Conservation (phyloP, 2,797 vertebrate genomes). For the Rachycentron canadum region DNA sequence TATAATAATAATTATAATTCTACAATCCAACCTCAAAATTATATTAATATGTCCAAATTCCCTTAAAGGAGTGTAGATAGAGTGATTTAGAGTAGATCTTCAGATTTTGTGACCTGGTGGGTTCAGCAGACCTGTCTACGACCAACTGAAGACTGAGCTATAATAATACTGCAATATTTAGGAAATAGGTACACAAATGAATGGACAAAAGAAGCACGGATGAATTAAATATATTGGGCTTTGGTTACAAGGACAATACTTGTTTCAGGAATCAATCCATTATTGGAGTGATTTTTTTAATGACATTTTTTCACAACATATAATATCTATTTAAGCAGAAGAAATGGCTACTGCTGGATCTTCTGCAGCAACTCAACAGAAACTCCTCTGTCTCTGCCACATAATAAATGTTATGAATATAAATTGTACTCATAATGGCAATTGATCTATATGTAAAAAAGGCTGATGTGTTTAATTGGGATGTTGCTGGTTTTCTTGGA, state of each 20-base stretch:
- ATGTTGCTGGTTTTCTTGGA: too few species aligned
- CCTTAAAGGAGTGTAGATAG: neutral
- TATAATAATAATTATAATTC: neutral
- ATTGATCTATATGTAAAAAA: neutral
- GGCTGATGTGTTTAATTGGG: slow-evolving; percentile 4
- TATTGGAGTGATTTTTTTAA: too few species aligned
- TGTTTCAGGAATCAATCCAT: too few species aligned
- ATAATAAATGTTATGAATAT: neutral
- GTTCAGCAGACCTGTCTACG: neutral
- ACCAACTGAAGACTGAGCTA: too few species aligned
- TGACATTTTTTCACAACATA: neutral
- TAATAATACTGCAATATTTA: too few species aligned
- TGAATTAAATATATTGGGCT: too few species aligned
- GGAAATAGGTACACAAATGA: neutral
- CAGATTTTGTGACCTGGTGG: neutral
- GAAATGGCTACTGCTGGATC: neutral
- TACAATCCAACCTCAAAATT: neutral
- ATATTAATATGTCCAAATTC: neutral
- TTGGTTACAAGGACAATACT: too few species aligned
- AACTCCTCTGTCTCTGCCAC: neutral
- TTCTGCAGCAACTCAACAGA: too few species aligned
- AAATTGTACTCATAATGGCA: neutral
- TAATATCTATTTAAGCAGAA: neutral
- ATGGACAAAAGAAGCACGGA: too few species aligned
- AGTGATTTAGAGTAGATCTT: too few species aligned